Conservation (phyloP, 1,140 invertebrate species). For the Aporrectodea caliginosa region DNA sequence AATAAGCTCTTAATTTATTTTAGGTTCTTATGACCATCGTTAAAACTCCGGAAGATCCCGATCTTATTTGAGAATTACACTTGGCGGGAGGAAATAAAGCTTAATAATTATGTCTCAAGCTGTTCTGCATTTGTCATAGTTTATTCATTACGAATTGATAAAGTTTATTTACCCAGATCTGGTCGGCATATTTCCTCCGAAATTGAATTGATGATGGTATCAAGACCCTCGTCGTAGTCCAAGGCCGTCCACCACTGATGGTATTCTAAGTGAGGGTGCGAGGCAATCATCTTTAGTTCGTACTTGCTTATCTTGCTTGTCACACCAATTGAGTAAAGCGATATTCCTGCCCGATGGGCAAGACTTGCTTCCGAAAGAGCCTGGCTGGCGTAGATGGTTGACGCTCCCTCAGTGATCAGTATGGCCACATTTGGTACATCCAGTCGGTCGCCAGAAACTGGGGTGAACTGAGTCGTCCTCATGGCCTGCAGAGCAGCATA, state of each 20-base stretch:
- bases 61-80: too few species aligned
- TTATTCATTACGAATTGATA: too few species aligned
- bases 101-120: too few species aligned
- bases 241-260: conserved; percentile 1
- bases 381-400: neutral
- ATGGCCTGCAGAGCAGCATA: conserved; percentile 3
- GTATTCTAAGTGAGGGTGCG: conserved; percentile 19
- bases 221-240: neutral
- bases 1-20: too few species aligned
- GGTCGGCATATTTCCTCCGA: neutral
- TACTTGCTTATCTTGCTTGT: neutral
- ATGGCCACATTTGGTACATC: conserved; percentile 35
- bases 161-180: neutral
- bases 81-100: too few species aligned
- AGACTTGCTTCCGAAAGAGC: neutral
- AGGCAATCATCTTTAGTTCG: neutral
- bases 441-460: conserved; percentile 10
- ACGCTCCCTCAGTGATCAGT: conserved; percentile 43
- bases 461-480: conserved; percentile 23
- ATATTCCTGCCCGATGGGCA: conserved; percentile 26
- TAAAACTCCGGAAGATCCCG: too few species aligned
- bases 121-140: too few species aligned
- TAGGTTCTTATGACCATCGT: too few species aligned
- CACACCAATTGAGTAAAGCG: neutral
- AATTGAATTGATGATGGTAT: neutral